Conservation (phyloP, 2,113 vertebrate genomes). For the Barbus barbus region DNA sequence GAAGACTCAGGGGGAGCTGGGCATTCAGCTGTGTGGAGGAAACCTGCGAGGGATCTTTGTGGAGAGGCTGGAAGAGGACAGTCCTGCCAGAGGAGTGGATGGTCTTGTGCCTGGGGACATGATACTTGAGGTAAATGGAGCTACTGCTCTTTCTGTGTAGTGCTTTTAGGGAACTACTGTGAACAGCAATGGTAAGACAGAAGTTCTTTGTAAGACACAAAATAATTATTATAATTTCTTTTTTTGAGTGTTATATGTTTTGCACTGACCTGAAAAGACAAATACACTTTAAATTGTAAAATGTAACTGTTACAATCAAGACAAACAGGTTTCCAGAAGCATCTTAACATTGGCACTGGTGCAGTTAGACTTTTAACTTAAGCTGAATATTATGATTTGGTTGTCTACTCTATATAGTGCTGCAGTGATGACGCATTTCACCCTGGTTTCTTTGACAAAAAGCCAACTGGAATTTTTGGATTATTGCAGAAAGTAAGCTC, state of each 20-base stretch:
- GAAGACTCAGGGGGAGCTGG: constrained; percentile 88
- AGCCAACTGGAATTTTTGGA: too few species aligned
- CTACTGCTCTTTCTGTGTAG: neutral
- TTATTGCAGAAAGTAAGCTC: too few species aligned
- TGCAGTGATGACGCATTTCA: too few species aligned
- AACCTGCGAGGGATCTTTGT: constrained; percentile 93
- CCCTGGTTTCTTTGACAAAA: too few species aligned
- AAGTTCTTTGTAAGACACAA: neutral
- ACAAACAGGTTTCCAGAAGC: too few species aligned
- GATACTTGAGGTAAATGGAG: constrained; percentile 85
- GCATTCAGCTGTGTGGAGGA: constrained; percentile 91
- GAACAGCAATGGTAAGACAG: neutral
- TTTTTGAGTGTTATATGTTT: neutral
- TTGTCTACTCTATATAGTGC: too few species aligned
- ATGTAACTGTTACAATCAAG: too few species aligned
- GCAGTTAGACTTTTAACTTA: too few species aligned
- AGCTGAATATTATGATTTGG: too few species aligned
- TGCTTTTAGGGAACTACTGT: neutral
- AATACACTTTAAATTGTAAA: too few species aligned
- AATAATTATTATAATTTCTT: neutral
- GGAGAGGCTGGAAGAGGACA: constrained; percentile 91
- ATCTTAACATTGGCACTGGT: too few species aligned
- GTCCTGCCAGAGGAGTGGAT: constrained; percentile 83
- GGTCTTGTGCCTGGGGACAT: constrained; percentile 88
- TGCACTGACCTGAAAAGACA: neutral